Conservation (phyloP, 2,113 vertebrate species). For the Sakesphorus luctuosus region DNA sequence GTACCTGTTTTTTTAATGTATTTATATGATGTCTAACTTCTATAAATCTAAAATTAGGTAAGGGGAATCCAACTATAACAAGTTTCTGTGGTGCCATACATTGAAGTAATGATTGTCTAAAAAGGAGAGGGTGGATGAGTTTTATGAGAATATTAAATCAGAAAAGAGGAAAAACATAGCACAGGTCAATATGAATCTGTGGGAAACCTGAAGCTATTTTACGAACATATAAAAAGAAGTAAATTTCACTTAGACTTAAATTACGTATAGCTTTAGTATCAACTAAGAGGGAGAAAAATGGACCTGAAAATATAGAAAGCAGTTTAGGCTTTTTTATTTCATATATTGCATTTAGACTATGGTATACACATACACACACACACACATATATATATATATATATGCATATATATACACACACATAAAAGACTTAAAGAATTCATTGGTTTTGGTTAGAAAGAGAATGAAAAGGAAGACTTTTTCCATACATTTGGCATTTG, state of each 20-base stretch:
- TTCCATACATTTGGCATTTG: conserved; percentile 5
- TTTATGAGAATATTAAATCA: background rate
- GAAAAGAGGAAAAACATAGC: background rate
- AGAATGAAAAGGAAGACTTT: background rate
- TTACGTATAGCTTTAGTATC: background rate
- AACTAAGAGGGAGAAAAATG: background rate
- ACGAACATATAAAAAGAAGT: background rate
- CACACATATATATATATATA: background rate
- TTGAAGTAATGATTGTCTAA: background rate
- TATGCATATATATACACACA: background rate
- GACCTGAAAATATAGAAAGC: background rate
- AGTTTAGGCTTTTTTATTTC: background rate
- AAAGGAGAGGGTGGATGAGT: background rate
- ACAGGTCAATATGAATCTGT: background rate
- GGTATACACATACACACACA: background rate
- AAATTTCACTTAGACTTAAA: background rate
- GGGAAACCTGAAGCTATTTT: background rate
- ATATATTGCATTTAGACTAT: background rate
- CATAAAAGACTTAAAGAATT: background rate
- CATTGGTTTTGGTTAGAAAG: conserved; percentile 25
- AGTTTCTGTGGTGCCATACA: background rate
- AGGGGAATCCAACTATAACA: background rate
- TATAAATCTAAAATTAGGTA: background rate
- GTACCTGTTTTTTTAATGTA: background rate
- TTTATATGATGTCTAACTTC: background rate